A percentile compares a stretch with the other conserved stretches of the same genome.
Evolutionary conservation across 2,888 invertebrate genomes (phyloP).

Genomic region (Heliconius erato): DNA sequence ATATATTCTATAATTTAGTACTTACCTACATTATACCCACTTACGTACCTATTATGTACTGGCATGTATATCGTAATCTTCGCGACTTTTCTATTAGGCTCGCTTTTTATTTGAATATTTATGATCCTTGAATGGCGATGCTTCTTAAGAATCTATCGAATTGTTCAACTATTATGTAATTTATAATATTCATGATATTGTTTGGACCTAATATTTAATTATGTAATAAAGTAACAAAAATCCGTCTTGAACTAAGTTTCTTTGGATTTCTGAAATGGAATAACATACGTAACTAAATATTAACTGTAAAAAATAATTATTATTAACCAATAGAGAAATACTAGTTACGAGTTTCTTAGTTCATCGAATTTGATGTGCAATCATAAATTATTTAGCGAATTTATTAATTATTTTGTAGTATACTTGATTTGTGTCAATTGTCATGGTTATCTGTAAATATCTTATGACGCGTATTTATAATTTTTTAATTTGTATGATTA

Average conservation of each 20-base stretch:
- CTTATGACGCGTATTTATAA: constrained; percentile 75
- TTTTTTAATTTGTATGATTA: constrained; percentile 67
- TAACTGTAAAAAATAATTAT: constrained; percentile 73
- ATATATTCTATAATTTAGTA: constrained; percentile 83
- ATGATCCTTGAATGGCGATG: constrained; percentile 71
- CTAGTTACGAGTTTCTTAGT: constrained; percentile 78
- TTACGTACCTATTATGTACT: constrained; percentile 79
- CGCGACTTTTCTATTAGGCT: constrained; percentile 75
- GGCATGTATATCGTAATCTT: constrained; percentile 77
- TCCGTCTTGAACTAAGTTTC: constrained; percentile 80
- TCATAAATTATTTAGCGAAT: constrained; percentile 79
- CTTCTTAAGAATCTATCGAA: constrained; percentile 69
- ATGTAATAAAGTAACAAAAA: constrained; percentile 67
- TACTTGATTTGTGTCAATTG: constrained; percentile 69
- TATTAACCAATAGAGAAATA: constrained; percentile 80
- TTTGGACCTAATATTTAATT: constrained; percentile 51
- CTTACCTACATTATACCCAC: constrained; percentile 81
- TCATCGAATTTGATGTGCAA: constrained; percentile 73
- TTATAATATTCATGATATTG: constrained; percentile 44
- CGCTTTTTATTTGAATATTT: constrained; percentile 69
- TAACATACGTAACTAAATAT: constrained; percentile 84
- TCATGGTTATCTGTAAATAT: constrained; percentile 80
- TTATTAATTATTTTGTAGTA: constrained; percentile 75
- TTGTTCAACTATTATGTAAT: constrained; percentile 54
- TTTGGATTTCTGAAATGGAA: constrained; percentile 75